Conservation (phyloP, 2,113 vertebrate species). For the Phaetusa simplex region DNA sequence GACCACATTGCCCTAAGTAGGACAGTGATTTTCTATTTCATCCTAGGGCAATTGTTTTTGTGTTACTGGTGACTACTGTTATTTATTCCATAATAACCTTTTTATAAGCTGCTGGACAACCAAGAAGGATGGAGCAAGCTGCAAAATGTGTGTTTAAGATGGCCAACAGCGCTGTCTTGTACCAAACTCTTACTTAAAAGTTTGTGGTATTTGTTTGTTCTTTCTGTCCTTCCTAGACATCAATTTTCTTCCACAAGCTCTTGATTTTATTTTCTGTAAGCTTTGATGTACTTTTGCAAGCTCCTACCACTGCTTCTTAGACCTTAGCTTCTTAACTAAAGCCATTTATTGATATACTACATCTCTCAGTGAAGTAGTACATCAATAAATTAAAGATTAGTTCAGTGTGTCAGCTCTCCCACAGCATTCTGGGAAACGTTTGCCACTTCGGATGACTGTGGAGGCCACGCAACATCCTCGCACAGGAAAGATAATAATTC, state of each 20-base stretch:
- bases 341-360: conserved; percentile 70
- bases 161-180: neutral
- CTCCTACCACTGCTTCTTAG: conserved; percentile 59
- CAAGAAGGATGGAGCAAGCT: neutral
- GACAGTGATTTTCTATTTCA: neutral
- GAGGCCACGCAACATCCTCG: conserved; percentile 34
- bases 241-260: conserved; percentile 66
- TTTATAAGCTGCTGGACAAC: neutral
- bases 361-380: conserved; percentile 63
- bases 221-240: conserved; percentile 51
- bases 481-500: neutral
- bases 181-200: conserved; percentile 32
- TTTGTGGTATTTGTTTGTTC: conserved; percentile 53
- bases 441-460: conserved; percentile 17
- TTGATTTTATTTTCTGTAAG: conserved; percentile 66
- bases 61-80: neutral
- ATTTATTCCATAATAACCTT: neutral
- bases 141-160: neutral
- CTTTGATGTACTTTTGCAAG: conserved; percentile 58
- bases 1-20: neutral
- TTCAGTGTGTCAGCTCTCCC: conserved; percentile 60
- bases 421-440: conserved; percentile 61
- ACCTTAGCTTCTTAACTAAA: conserved; percentile 72
- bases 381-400: conserved; percentile 78
- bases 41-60: neutral